Conservation (phyloP, 2,113 vertebrate genomes). For the Pontoporia blainvillei region DNA sequence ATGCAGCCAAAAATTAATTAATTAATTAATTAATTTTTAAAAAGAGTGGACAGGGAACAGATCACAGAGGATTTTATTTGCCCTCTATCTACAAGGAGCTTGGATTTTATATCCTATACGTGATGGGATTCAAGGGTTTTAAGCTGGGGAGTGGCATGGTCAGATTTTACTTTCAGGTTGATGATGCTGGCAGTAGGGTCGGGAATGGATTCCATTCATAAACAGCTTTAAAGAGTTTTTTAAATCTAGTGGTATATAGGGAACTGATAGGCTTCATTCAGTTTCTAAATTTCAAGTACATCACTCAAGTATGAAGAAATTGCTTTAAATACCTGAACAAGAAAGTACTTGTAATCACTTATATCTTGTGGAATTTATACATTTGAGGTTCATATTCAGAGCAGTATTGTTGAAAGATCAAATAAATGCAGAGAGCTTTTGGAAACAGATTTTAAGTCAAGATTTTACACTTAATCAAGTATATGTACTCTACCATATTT, state of each 20-base stretch:
- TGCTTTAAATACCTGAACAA: background rate
- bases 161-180: background rate
- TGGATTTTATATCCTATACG: background rate
- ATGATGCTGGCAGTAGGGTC: background rate
- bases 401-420: background rate
- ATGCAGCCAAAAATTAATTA: too few relatives aligned
- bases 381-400: background rate
- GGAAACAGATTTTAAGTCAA: background rate
- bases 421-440: background rate
- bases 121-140: background rate
- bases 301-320: constrained; percentile 13
- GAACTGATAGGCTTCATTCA: background rate
- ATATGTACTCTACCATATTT: background rate
- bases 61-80: constrained; percentile 10
- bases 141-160: background rate
- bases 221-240: constrained; percentile 14
- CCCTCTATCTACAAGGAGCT: background rate
- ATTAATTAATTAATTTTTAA: too few relatives aligned
- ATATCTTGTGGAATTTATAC: background rate
- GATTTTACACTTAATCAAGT: background rate
- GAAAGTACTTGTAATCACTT: background rate
- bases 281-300: constrained; percentile 11
- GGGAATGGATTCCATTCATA: background rate
- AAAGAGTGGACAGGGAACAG: background rate
- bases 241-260: background rate